phyloP scores from a whole-genome alignment of 2,113 vertebrate species.

The Onychostoma macrolepis region DNA sequence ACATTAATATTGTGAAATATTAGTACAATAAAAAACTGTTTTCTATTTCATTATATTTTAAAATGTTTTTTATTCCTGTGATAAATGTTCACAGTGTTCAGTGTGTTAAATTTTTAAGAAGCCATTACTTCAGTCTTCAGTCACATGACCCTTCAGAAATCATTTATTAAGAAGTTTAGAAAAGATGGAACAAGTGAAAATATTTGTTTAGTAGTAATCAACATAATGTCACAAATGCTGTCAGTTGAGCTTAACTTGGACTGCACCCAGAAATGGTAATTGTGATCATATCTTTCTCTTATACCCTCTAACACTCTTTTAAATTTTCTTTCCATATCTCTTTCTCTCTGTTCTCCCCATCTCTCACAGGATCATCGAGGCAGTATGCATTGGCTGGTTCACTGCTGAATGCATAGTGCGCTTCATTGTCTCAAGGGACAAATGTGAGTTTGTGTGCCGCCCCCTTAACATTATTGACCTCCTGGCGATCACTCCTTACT shows the following conservation, averaged over 20 bases:
- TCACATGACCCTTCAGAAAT: no score
- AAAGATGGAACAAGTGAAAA: neutral
- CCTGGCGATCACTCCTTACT: constrained; percentile 95
- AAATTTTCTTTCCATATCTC: constrained; percentile 3
- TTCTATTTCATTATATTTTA: no score
- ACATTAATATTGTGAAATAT: no score
- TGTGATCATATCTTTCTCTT: neutral
- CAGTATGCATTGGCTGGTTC: constrained; percentile 99
- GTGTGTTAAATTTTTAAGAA: no score
- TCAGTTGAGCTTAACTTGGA: neutral
- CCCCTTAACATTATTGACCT: constrained; percentile 98
- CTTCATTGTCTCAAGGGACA: constrained; percentile 95
- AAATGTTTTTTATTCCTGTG: no score
- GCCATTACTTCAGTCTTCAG: no score
- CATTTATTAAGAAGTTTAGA: no score
- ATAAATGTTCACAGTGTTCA: no score
- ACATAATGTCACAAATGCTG: neutral
- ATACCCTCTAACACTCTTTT: constrained; percentile 26
- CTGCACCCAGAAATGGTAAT: neutral
- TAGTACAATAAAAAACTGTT: no score
- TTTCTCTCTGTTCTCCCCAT: constrained; percentile 26
- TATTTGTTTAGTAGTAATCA: neutral
- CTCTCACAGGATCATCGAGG: constrained; percentile 88
- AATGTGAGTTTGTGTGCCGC: constrained; percentile 95
- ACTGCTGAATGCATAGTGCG: constrained; percentile 96